A percentile compares a stretch with the other conserved stretches of the same genome.
These are phyloP conservation scores for Etheostoma cragini DNA, from an alignment of 2,113 vertebrate genomes.

Conservation along the genomic window DNA sequence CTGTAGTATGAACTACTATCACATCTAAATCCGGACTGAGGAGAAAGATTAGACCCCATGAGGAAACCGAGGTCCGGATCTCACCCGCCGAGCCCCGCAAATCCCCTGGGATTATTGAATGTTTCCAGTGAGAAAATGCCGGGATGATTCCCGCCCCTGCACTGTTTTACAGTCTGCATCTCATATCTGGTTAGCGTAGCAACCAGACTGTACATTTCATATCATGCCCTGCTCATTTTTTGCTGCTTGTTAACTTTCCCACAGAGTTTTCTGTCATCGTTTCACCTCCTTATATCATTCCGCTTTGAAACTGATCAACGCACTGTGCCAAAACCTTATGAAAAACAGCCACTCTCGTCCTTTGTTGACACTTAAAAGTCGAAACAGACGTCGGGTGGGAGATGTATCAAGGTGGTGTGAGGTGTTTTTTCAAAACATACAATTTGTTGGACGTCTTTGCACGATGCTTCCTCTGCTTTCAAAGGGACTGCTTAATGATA, in stretches of 20 bases:
- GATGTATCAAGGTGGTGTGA: constrained; percentile 10
- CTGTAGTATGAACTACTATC: too few relatives aligned
- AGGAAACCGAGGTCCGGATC: too few relatives aligned
- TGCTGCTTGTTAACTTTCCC: constrained; percentile 14
- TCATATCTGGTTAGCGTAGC: not conserved
- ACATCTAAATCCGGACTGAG: not conserved
- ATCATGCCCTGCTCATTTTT: constrained; percentile 15
- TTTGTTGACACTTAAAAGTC: not conserved
- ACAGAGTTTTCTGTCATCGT: constrained; percentile 10
- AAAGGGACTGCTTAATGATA: not conserved
- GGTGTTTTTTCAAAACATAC: constrained; percentile 13
- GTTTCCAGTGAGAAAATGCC: not conserved
- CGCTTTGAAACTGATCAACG: constrained; percentile 5
- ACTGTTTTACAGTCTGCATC: not conserved
- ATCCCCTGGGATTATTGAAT: not conserved
- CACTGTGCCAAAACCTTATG: constrained; percentile 11
- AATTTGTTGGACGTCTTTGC: not conserved
- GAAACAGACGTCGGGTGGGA: constrained; percentile 17
- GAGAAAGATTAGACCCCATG: not conserved
- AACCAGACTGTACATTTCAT: not conserved
- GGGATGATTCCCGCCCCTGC: not conserved
- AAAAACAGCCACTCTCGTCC: constrained; percentile 3
- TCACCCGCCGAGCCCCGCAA: not conserved
- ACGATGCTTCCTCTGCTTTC: not conserved
- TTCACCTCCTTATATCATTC: constrained; percentile 39